Evolutionary conservation across 2,888 invertebrate species (phyloP), one percentile per base, ranked within the genome.

Genomic region (Pimpla rufipes): DNA sequence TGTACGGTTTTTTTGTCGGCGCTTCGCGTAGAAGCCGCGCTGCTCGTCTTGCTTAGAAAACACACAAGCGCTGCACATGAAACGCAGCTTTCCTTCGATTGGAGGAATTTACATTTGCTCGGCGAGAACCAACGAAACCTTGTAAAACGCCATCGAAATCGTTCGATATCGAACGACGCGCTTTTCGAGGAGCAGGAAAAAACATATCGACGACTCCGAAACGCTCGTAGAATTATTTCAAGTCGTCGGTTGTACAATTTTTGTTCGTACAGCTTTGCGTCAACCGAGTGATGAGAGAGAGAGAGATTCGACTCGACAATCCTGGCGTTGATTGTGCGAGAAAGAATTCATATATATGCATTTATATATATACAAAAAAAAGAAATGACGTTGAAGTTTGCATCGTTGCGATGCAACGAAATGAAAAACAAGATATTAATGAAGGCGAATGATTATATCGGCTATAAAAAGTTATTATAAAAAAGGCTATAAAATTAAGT

Each of bases 191-290:
- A 50, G 29, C 50, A 35, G 47, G 55, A 29, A 64, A 37, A 66
- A 10, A 66, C 40, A 45, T 66, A 13, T 66, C 66, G 55, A 29
- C 55, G 42, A 52, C 7, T 67, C 37, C 42, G 29, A 10, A 42
- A 45, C 57, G 40, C 40, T 73, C 23, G 45, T 16, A 47, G 45
- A 57, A 77, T 37, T 42, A 66, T 66, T 62, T 21, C 29, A 68
- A 78, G 67, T 74, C 62, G 37, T 42, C 40, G 55, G 50, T 3
- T 59, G 29, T 18, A 74, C 62, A 59, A 37, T 66, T 67, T 77
- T 76, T 76, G 18, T 68, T 71, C 40, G 71, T 75, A 52, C 29
- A 73, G 66, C 66, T 79, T 78, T 75, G 74, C 64, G 78, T 75
- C 64, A 66, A 83, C 35, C 50, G 68, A 74, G 66, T 67, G 47